These are phyloP conservation scores for Theropithecus gelada DNA, from an alignment of 2,113 vertebrate species.

Conservation along the genomic window DNA sequence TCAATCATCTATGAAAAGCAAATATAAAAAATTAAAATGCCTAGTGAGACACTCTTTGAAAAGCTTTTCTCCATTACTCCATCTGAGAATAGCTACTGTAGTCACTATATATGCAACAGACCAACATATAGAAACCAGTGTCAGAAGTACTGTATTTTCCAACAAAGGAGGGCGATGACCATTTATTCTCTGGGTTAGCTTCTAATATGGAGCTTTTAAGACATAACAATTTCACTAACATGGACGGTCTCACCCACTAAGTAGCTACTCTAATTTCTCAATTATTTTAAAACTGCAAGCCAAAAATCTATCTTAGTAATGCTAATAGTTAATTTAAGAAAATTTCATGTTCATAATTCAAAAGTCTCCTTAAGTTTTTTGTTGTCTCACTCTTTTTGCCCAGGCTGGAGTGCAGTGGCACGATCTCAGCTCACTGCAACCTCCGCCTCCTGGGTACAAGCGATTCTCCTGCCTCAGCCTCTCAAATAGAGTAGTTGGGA, in stretches of 20 bases:
- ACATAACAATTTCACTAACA: neutral
- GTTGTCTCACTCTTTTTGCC: too few species aligned
- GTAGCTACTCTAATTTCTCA: neutral
- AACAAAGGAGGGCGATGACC: neutral
- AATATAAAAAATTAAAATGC: neutral
- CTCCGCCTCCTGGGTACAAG: too few species aligned
- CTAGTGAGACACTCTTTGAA: neutral
- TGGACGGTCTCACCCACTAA: neutral
- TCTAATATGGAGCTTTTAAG: neutral
- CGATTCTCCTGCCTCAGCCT: too few species aligned
- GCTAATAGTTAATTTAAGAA: conserved; percentile 46
- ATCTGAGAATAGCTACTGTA: neutral
- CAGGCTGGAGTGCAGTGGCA: too few species aligned
- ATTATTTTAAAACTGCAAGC: neutral
- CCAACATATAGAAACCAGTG: neutral
- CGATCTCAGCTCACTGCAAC: too few species aligned
- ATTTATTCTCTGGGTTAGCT: neutral
- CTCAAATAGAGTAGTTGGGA: too few species aligned
- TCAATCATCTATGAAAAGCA: neutral
- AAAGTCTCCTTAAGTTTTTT: neutral
- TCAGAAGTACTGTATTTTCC: neutral
- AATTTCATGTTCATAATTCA: conserved; percentile 49
- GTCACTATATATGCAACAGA: neutral
- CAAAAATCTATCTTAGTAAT: conserved; percentile 20
- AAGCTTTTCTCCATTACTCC: neutral